These are phyloP conservation scores for Steinernema carpocapsae DNA, from an alignment of 2,888 invertebrate genomes.

Conservation along the genomic window DNA sequence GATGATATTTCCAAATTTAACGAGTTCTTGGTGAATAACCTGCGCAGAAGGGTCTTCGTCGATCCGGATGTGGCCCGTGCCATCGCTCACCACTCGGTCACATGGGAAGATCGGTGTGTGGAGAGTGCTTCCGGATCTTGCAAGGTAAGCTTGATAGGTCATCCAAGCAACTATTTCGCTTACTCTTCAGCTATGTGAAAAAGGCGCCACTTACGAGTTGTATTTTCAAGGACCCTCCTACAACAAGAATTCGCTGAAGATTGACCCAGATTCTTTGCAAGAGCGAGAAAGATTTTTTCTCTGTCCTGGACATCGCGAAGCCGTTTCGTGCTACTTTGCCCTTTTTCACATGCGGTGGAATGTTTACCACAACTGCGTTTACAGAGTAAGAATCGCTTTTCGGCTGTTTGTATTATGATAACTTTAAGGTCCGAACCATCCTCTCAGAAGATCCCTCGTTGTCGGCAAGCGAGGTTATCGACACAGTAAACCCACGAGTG, in stretches of 20 bases:
- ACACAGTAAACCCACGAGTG: background rate
- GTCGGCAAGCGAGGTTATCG: background rate
- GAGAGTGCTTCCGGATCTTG: no score
- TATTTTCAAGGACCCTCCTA: conserved; percentile 5
- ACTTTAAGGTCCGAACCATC: no score
- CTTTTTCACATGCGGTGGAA: conserved; percentile 26
- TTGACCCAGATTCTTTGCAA: background rate
- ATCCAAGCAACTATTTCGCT: no score
- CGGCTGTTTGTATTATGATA: no score
- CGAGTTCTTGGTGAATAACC: background rate
- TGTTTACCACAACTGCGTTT: conserved; percentile 2
- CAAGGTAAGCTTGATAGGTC: no score
- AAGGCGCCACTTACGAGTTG: background rate
- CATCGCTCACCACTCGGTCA: background rate
- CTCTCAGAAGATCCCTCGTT: background rate
- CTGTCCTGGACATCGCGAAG: background rate
- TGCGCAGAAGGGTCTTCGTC: background rate
- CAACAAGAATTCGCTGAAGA: background rate
- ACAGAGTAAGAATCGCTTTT: background rate
- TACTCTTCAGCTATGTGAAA: background rate
- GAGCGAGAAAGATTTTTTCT: background rate
- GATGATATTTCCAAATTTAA: background rate
- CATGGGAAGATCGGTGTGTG: background rate
- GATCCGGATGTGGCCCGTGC: background rate
- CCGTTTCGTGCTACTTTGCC: background rate